Conservation (phyloP, 1,140 invertebrate species). For the Himalopsyche phryganea region DNA sequence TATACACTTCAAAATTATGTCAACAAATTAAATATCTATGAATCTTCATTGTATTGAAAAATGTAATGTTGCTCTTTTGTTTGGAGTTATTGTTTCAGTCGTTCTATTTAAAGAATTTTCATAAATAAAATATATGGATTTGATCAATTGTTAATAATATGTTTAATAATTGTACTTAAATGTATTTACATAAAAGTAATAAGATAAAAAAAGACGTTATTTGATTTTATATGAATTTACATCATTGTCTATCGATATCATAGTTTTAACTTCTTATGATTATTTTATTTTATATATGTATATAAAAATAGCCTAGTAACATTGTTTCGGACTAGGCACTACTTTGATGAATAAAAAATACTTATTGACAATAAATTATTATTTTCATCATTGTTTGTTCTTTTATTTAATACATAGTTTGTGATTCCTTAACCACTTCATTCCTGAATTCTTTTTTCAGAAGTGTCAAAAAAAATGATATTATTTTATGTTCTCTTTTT, state of each 20-base stretch:
- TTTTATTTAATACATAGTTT: neutral
- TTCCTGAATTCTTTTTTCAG: too few relatives aligned
- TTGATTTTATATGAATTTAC: slow-evolving; percentile 22
- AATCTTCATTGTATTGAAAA: too few relatives aligned
- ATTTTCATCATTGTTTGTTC: slow-evolving; percentile 13
- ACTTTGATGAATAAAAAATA: slow-evolving; percentile 17
- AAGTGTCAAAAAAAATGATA: too few relatives aligned
- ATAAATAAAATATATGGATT: slow-evolving; percentile 1
- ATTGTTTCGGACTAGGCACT: slow-evolving; percentile 21
- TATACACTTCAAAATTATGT: too few relatives aligned
- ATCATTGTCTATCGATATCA: slow-evolving; percentile 18
- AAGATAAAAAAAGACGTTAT: slow-evolving; percentile 5
- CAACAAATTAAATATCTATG: too few relatives aligned
- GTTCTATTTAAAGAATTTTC: too few relatives aligned
- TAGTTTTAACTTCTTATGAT: slow-evolving; percentile 11
- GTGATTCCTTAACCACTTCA: neutral
- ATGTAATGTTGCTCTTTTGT: too few relatives aligned
- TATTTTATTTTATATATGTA: slow-evolving; percentile 22
- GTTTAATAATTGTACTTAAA: slow-evolving; percentile 4
- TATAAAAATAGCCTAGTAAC: slow-evolving; percentile 18
- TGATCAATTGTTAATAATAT: slow-evolving; percentile 11
- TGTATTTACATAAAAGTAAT: slow-evolving; percentile 7
- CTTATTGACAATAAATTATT: slow-evolving; percentile 30
- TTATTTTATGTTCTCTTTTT: too few relatives aligned
- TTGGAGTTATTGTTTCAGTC: too few relatives aligned